A percentile compares a stretch with the other conserved stretches of the same genome.
These are phyloP conservation scores for Aquatica leii DNA, from an alignment of 2,888 invertebrate genomes.

Conservation along the genomic window DNA sequence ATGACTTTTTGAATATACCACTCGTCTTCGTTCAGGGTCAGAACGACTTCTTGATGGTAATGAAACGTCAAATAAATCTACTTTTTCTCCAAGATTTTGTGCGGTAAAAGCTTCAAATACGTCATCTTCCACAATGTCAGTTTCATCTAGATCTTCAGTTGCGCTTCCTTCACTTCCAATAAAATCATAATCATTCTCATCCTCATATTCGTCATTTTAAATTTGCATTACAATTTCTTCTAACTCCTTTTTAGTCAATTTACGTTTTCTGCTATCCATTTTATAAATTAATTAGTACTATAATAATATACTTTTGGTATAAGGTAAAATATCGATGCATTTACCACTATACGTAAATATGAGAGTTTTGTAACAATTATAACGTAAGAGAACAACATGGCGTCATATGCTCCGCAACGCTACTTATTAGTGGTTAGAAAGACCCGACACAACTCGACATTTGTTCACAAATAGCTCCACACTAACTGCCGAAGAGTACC, in stretches of 20 bases:
- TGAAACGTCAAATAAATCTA: background rate
- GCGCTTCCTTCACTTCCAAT: slow-evolving; percentile 5
- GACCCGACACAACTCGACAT: too few species aligned
- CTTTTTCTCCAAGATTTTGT: background rate
- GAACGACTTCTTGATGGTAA: slow-evolving; percentile 2
- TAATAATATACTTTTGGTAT: too few species aligned
- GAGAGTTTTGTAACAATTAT: too few species aligned
- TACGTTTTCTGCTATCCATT: background rate
- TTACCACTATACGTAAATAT: too few species aligned
- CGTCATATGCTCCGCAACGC: too few species aligned
- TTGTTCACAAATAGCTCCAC: too few species aligned
- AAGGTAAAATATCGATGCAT: too few species aligned
- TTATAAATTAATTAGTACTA: too few species aligned
- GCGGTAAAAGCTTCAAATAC: slow-evolving; percentile 7
- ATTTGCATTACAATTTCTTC: background rate
- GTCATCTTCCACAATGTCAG: slow-evolving; percentile 2
- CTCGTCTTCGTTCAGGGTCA: slow-evolving; percentile 1
- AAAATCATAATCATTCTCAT: background rate
- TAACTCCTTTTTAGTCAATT: background rate
- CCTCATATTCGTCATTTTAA: background rate
- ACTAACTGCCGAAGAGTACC: too few species aligned
- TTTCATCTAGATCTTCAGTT: slow-evolving; percentile 13
- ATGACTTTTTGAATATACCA: slow-evolving; percentile 4
- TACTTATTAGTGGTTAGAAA: too few species aligned
- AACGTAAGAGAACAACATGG: too few species aligned